These are phyloP conservation scores for Serranochromis macrocephalus DNA, from an alignment of 2,113 vertebrate genomes.

Conservation along the genomic window DNA sequence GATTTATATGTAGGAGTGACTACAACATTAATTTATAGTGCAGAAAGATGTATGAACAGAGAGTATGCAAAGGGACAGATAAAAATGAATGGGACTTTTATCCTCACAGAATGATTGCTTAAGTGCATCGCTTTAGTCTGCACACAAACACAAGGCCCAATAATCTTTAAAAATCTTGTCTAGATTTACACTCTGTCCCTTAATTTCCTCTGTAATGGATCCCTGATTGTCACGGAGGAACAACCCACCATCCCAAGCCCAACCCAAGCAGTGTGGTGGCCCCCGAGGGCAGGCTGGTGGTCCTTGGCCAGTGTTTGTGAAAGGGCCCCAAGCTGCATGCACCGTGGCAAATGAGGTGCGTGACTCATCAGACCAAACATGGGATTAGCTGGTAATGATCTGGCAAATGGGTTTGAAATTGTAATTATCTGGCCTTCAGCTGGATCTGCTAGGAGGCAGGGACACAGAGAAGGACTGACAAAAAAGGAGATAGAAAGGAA, in stretches of 20 bases:
- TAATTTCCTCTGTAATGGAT: neutral
- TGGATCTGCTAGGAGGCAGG: neutral
- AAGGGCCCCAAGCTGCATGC: conserved; percentile 43
- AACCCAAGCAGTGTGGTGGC: neutral
- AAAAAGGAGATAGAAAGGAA: neutral
- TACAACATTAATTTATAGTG: neutral
- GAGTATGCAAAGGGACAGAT: neutral
- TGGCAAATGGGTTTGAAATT: conserved; percentile 77
- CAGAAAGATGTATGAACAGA: neutral
- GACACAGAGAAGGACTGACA: neutral
- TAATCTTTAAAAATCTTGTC: neutral
- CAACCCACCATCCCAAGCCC: neutral
- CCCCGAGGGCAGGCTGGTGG: neutral
- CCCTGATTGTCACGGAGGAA: neutral
- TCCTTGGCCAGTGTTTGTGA: conserved; percentile 46
- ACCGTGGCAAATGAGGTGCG: conserved; percentile 67
- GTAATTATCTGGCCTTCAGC: conserved; percentile 63
- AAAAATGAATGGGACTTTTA: neutral
- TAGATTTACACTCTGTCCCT: neutral
- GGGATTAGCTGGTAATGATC: conserved; percentile 75
- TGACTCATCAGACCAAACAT: conserved; percentile 73
- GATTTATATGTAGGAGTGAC: neutral
- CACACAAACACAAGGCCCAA: neutral
- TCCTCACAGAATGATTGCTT: neutral
- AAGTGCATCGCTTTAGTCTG: neutral